Percentiles rank a stretch among this genome's conserved stretches.
These are phyloP conservation scores for Odontamblyopus rebecca DNA, from an alignment of 2,797 vertebrate species.

Conservation along the genomic window DNA sequence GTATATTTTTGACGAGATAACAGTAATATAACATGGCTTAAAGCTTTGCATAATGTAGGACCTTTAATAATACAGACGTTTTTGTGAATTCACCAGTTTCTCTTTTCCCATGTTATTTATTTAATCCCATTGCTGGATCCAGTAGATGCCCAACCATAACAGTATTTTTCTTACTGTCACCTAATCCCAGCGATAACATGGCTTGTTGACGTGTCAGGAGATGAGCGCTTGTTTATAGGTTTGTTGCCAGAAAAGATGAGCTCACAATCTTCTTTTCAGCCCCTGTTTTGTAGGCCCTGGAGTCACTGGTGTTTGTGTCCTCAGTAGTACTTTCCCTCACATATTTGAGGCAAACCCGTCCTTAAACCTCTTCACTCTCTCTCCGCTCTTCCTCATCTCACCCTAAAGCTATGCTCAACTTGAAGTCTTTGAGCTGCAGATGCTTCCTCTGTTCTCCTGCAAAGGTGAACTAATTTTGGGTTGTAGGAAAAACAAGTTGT, in stretches of 20 bases:
- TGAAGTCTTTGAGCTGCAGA: conserved; percentile 41
- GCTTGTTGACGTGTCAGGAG: conserved; percentile 31
- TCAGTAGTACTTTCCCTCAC: conserved; percentile 26
- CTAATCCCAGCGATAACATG: conserved; percentile 21
- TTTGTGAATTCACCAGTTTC: too few relatives aligned
- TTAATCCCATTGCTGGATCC: conserved; percentile 36
- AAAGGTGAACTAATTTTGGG: conserved; percentile 12
- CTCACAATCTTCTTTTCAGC: conserved; percentile 19
- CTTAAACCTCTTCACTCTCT: conserved; percentile 29
- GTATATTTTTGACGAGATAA: too few relatives aligned
- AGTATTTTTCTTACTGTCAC: conserved; percentile 35
- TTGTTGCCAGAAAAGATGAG: conserved; percentile 32
- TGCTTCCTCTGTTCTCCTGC: conserved; percentile 41
- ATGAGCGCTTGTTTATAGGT: conserved; percentile 36
- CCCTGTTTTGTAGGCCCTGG: conserved; percentile 16
- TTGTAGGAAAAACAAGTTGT: conserved; percentile 6
- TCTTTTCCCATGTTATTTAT: too few relatives aligned
- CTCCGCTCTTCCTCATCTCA: conserved; percentile 32
- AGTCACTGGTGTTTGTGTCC: conserved; percentile 46
- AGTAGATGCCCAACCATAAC: conserved; percentile 31
- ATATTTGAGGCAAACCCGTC: conserved; percentile 47
- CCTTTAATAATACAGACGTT: too few relatives aligned
- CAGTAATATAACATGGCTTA: too few relatives aligned
- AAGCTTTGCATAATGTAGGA: too few relatives aligned
- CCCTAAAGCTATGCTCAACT: conserved; percentile 20